Conservation (phyloP, 2,113 vertebrate species). For the Ictidomys tridecemlineatus region DNA sequence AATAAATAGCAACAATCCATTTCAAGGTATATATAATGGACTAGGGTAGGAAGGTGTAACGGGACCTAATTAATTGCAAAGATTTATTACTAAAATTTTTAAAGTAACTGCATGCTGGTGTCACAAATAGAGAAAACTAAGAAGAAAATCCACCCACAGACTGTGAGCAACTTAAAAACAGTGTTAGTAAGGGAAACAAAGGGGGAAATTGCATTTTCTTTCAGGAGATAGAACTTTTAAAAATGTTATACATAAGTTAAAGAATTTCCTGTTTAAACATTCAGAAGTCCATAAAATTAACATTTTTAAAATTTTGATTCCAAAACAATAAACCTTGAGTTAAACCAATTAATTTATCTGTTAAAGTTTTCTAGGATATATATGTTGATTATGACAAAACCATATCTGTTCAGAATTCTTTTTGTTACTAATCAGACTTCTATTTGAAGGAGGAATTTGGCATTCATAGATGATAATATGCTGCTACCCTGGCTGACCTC, state of each 20-base stretch:
- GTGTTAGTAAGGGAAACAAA: not conserved
- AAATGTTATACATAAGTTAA: not conserved
- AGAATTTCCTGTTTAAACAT: not conserved
- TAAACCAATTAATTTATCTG: conserved; percentile 12
- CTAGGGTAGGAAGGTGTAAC: rapidly evolving
- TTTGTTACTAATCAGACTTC: conserved; percentile 39
- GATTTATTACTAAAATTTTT: not conserved
- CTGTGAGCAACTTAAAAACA: not conserved
- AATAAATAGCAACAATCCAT: not conserved
- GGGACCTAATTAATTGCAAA: not conserved
- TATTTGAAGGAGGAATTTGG: conserved; percentile 43
- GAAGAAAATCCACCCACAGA: not conserved
- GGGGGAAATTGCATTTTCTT: not conserved
- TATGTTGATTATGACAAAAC: conserved; percentile 35
- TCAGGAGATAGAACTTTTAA: not conserved
- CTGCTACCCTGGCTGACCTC: not conserved
- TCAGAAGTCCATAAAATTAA: not conserved
- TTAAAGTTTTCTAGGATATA: conserved; percentile 35
- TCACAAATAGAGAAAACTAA: not conserved
- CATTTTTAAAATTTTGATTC: conserved; percentile 1
- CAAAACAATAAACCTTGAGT: conserved; percentile 7
- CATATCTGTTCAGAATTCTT: not conserved
- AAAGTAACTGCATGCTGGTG: not conserved
- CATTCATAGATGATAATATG: not conserved
- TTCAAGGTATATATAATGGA: not conserved